Evolutionary conservation across 2,888 invertebrate genomes (phyloP).

Genomic region (Pandemis corylana): DNA sequence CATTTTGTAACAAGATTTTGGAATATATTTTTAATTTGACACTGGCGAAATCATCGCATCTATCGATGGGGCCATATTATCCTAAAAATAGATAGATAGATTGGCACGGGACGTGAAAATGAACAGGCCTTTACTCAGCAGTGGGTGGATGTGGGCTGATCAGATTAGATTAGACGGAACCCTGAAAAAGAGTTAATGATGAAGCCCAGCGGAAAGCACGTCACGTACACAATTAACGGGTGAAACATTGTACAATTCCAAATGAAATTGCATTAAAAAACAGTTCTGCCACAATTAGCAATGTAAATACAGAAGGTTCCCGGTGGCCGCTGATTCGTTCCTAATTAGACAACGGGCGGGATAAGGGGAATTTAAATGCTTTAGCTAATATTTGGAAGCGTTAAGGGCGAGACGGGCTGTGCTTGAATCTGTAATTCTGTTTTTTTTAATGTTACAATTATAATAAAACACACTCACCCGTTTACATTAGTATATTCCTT

Average conservation of each 20-base stretch:
- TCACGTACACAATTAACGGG: conserved; percentile 17
- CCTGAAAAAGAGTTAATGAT: neutral
- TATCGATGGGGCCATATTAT: too few species aligned
- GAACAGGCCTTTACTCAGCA: too few species aligned
- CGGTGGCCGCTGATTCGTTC: conserved; percentile 24
- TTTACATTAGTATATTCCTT: too few species aligned
- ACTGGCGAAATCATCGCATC: too few species aligned
- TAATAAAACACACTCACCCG: too few species aligned
- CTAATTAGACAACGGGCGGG: conserved; percentile 34
- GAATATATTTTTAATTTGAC: too few species aligned
- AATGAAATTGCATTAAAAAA: conserved; percentile 28
- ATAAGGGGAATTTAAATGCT: conserved; percentile 30
- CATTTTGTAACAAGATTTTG: too few species aligned
- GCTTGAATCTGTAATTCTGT: neutral
- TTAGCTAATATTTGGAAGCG: conserved; percentile 26
- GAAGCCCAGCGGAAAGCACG: conserved; percentile 7
- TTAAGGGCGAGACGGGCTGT: conserved; percentile 1
- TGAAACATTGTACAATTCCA: conserved; percentile 4
- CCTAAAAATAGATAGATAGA: too few species aligned
- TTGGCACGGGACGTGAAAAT: too few species aligned
- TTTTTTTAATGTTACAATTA: neutral
- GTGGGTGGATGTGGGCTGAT: too few species aligned
- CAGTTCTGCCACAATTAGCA: conserved; percentile 28
- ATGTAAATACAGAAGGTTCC: conserved; percentile 30
- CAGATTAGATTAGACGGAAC: too few species aligned